Conservation (phyloP, 2,888 invertebrate species). For the Trichopria drosophilae region DNA sequence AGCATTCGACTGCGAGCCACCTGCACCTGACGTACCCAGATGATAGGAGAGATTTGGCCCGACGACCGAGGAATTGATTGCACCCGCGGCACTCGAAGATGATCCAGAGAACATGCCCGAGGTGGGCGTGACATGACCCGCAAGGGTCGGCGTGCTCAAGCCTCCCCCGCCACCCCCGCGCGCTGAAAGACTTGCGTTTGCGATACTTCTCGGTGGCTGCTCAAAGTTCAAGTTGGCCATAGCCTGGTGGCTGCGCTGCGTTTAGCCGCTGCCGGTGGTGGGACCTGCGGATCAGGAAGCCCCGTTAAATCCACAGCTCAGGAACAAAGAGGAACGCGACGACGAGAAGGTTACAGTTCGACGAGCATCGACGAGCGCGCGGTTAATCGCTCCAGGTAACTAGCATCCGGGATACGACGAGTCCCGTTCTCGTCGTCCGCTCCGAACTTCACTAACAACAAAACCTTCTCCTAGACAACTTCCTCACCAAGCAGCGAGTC, state of each 20-base stretch:
- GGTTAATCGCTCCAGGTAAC: no score
- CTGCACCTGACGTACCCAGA: slow-evolving; percentile 56
- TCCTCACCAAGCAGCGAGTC: no score
- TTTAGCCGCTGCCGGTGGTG: no score
- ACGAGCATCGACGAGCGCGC: no score
- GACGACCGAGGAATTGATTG: slow-evolving; percentile 53
- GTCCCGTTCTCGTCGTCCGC: no score
- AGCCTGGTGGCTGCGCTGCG: slow-evolving; percentile 68
- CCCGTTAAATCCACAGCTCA: no score
- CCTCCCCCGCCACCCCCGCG: slow-evolving; percentile 70
- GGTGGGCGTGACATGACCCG: slow-evolving; percentile 77
- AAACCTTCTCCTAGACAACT: no score
- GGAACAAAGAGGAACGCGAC: no score
- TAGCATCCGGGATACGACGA: no score
- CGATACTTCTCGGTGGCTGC: slow-evolving; percentile 85
- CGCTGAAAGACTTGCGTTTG: slow-evolving; percentile 73
- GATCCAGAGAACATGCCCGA: slow-evolving; percentile 66
- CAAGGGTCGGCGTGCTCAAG: slow-evolving; percentile 64
- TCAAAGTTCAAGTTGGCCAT: slow-evolving; percentile 94
- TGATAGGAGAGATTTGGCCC: slow-evolving; percentile 52
- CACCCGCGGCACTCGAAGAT: slow-evolving; percentile 54
- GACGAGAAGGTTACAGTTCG: no score
- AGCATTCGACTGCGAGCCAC: slow-evolving; percentile 58
- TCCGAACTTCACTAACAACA: no score
- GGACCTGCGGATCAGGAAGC: no score